Evolutionary conservation across 2,113 vertebrate genomes (phyloP).

Genomic region (Callocephalon fimbriatum): DNA sequence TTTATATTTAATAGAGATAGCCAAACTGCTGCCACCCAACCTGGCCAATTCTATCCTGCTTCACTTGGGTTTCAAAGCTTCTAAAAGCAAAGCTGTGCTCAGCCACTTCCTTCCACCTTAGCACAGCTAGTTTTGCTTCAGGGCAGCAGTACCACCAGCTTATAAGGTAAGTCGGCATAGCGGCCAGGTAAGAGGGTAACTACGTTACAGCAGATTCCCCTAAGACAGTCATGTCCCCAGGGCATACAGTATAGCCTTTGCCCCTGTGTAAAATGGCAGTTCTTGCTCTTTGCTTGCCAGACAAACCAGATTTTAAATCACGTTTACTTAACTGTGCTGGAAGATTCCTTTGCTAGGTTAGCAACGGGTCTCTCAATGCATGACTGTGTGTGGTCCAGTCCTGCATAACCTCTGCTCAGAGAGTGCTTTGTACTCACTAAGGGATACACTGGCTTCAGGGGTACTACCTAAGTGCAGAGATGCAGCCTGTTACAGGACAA

Average conservation of each 20-base stretch:
- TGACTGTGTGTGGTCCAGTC: not conserved
- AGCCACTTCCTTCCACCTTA: not conserved
- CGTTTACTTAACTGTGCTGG: not conserved
- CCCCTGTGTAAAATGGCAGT: not conserved
- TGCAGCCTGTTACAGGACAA: not conserved
- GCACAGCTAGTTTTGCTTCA: not conserved
- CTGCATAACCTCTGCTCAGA: not conserved
- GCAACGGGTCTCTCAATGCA: not conserved
- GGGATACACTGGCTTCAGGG: not conserved
- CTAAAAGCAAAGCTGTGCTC: not conserved
- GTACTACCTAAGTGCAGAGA: not conserved
- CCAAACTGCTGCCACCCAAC: conserved; percentile 26
- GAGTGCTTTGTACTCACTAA: not conserved
- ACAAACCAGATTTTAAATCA: not conserved
- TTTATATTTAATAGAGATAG: conserved; percentile 47
- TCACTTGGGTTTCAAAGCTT: not conserved
- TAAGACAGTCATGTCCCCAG: not conserved
- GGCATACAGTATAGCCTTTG: not conserved
- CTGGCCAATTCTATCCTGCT: not conserved
- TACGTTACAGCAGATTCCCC: not conserved
- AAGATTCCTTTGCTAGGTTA: not conserved
- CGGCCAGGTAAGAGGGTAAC: not conserved
- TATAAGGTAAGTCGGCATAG: not conserved
- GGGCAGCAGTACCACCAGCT: not conserved
- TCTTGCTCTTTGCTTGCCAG: not conserved